Base-by-base conservation (phyloP, 1,140 invertebrate genomes). In the Aphaenogaster rudis region DNA sequence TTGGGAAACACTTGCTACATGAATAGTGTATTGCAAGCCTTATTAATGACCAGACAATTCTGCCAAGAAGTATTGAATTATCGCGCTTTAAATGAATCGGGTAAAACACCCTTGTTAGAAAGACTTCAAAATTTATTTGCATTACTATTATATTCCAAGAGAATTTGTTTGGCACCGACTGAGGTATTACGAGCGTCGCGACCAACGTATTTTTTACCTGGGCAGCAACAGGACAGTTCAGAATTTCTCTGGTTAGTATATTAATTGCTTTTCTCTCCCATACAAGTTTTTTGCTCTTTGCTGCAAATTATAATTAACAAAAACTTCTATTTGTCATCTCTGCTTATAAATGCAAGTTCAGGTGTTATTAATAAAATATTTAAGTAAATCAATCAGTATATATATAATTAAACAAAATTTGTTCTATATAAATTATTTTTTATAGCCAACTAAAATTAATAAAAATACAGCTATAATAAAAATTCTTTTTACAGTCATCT, bases 1-100 rank as follows among this genome's bases (percentile, higher is more conserved):
- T 95, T 98, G 21, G 98, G 98, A 15, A 98, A 98, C 89, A 98
- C 98, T 0, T 98, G 98, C 93, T 98, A 98, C 87, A 97, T 98
- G 97, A 98, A 98, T 91, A 98, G 98, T 92, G 97, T 98, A 11
- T 94, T 98, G 45, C 98, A 98, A 93, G 97, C 98, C 0, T 95
- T 98, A 28, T 97, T 97, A 76, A 97, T 98, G 96, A 98, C 98
- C 54, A 97, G 97, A 94, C 96, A 97, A 96, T 98, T 96, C 96
- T 97, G 97, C 89, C 85, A 94, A 39, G 91, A 95, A 90, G 90
- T 95, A 63, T 90, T 95, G 64, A 91, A 91, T 90, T 94, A 94
- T 67, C 93, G 92, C 81, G 59, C 81, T 13, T 67, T 59, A 4
- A 90, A 88, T 78, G 90, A 92, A 50, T 72, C 63, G 9, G 67